phyloP scores from a whole-genome alignment of 2,797 vertebrate genomes.

The Masticophis lateralis region DNA sequence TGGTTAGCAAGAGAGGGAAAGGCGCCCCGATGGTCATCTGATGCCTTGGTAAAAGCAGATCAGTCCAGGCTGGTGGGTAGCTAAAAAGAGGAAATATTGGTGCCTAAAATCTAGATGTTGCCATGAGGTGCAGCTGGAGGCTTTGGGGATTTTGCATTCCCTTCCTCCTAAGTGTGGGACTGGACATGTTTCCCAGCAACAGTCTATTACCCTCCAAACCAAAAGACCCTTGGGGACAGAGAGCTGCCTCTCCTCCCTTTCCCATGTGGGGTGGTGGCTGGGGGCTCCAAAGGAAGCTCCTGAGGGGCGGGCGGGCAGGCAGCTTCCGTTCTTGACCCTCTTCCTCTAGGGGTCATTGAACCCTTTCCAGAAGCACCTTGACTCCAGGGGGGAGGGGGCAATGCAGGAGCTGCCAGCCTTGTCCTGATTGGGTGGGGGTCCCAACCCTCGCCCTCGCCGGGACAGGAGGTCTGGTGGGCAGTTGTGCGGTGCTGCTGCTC shows the following conservation, averaged over 20 bases:
- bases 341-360: neutral
- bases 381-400: constrained; percentile 86
- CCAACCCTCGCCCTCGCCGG: neutral
- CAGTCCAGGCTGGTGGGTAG: neutral
- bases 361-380: constrained; percentile 28
- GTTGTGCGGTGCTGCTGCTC: constrained; percentile 92
- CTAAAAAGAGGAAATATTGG: neutral
- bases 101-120: neutral
- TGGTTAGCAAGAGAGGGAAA: neutral
- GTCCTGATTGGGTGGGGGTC: neutral
- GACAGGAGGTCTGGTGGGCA: neutral
- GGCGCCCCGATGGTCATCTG: no score
- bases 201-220: neutral
- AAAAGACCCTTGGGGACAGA: neutral
- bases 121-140: neutral
- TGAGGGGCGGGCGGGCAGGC: neutral
- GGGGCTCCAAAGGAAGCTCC: neutral
- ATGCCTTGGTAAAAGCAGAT: neutral
- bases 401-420: constrained; percentile 89
- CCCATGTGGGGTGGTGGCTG: neutral
- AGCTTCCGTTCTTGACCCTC: neutral
- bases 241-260: neutral
- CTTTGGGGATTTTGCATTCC: neutral
- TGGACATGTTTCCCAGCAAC: neutral
- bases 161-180: neutral